Evolutionary conservation across 2,888 invertebrate genomes (phyloP).

Genomic region (Abscondita cerata): DNA sequence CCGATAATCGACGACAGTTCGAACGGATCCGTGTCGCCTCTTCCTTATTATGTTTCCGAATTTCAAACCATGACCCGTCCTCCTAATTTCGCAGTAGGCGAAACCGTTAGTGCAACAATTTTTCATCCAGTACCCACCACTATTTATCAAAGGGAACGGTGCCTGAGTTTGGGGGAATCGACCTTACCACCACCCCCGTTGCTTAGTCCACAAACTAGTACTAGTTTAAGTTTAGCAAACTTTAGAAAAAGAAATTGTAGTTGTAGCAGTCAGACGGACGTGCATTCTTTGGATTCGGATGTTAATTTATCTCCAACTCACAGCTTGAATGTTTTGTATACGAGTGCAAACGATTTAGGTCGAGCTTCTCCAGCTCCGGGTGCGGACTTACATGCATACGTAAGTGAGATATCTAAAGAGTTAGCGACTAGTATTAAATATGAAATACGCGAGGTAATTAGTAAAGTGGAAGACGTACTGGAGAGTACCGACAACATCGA

Average conservation of each 20-base stretch:
- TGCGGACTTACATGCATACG: conserved; percentile 76
- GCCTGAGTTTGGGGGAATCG: conserved; percentile 67
- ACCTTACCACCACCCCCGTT: conserved; percentile 60
- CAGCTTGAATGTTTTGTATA: conserved; percentile 60
- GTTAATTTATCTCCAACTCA: conserved; percentile 57
- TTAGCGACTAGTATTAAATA: conserved; percentile 83
- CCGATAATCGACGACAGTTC: conserved; percentile 69
- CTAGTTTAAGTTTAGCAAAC: conserved; percentile 68
- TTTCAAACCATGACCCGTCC: conserved; percentile 54
- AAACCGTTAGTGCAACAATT: conserved; percentile 60
- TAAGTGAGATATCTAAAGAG: conserved; percentile 79
- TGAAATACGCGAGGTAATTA: conserved; percentile 81
- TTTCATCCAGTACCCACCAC: conserved; percentile 48
- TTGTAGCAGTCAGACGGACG: conserved; percentile 77
- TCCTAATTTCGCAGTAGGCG: conserved; percentile 74
- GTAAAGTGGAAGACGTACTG: conserved; percentile 78
- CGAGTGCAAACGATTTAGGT: conserved; percentile 63
- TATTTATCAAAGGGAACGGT: conserved; percentile 61
- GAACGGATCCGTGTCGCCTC: conserved; percentile 54
- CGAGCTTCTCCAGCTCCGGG: conserved; percentile 61
- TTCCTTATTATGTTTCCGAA: conserved; percentile 56
- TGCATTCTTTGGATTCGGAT: conserved; percentile 68
- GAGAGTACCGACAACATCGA: conserved; percentile 72
- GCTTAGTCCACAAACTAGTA: conserved; percentile 69
- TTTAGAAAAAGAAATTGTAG: conserved; percentile 64